phyloP scores from a whole-genome alignment of 23 tunicate species.

The Botrylloides violaceus region DNA sequence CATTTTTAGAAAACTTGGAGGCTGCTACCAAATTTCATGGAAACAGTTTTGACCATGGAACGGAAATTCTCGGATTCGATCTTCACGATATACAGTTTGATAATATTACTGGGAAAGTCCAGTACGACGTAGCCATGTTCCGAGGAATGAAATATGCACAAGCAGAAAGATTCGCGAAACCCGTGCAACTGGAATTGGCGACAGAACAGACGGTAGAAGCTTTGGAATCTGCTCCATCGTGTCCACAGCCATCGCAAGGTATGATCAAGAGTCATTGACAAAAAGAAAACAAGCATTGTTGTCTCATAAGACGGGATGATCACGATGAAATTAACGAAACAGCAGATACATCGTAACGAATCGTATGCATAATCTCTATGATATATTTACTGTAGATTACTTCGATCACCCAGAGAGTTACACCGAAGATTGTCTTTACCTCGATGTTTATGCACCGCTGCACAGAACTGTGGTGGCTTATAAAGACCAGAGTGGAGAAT shows the following conservation, averaged over 20 bases:
- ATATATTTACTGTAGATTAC: background rate
- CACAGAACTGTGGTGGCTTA: constrained; percentile 1
- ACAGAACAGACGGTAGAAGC: background rate
- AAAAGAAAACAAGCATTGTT: too few species aligned
- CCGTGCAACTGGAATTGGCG: background rate
- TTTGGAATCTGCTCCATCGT: constrained; percentile 1
- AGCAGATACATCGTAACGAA: background rate
- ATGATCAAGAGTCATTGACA: too few species aligned
- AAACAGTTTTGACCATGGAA: background rate
- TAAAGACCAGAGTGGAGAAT: background rate
- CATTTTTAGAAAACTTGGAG: constrained; percentile 2
- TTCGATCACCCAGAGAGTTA: background rate
- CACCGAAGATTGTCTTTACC: constrained; percentile 37
- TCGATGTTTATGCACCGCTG: constrained; percentile 22
- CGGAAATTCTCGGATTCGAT: constrained; percentile 15
- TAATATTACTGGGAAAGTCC: background rate
- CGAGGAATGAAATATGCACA: constrained; percentile 22
- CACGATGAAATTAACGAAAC: background rate
- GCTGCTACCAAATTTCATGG: constrained; percentile 4
- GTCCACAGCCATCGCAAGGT: constrained; percentile 24
- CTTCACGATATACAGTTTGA: background rate
- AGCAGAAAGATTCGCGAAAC: constrained; percentile 19
- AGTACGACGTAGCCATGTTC: constrained; percentile 21
- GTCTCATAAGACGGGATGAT: too few species aligned
- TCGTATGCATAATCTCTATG: background rate